Percentiles rank a stretch among this genome's conserved stretches.
These are phyloP conservation scores for Eriocheir sinensis DNA, from an alignment of 1,140 invertebrate genomes.

Conservation along the genomic window DNA sequence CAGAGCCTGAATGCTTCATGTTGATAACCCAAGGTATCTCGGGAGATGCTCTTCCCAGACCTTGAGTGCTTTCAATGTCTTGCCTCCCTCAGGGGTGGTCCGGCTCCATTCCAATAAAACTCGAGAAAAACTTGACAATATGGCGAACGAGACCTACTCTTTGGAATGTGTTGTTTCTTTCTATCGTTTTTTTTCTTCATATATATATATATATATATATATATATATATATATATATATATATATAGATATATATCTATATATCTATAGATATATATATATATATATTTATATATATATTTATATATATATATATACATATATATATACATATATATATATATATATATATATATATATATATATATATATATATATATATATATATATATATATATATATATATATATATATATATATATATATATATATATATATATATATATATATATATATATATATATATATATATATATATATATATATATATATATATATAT, in stretches of 20 bases:
- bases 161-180: background rate
- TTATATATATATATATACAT: conserved; percentile 10
- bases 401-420: too few species aligned
- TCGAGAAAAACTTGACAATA: too few species aligned
- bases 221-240: background rate
- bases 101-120: background rate
- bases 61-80: background rate
- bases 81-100: background rate
- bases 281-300: background rate
- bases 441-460: background rate
- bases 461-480: background rate
- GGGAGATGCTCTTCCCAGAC: background rate
- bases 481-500: background rate
- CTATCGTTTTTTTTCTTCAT: background rate
- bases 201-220: background rate
- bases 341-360: conserved; percentile 28
- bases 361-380: background rate
- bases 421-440: background rate
- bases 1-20: too few species aligned
- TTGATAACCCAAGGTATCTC: background rate
- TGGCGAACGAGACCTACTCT: background rate
- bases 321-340: conserved; percentile 21
- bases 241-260: too few species aligned
- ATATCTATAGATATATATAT: too few species aligned
- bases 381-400: too few species aligned